phyloP scores from a whole-genome alignment of 2,888 invertebrate species.

The Caenorhabditis sp. region DNA sequence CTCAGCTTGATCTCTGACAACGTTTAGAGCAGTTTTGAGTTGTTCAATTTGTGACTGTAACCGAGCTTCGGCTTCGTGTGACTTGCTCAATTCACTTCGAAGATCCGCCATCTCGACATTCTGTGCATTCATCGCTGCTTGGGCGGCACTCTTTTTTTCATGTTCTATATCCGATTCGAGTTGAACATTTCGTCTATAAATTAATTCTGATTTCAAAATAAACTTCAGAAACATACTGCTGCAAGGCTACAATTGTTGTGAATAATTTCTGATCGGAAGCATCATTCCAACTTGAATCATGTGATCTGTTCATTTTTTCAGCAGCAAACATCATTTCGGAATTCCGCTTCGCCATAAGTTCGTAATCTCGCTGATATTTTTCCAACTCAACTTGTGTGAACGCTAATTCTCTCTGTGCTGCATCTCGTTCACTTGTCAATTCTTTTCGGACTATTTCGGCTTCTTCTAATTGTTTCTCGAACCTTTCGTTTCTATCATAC shows the following conservation, averaged over 20 bases:
- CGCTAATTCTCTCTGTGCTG: conserved; percentile 53
- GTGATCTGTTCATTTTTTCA: conserved; percentile 14
- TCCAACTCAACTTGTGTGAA: conserved; percentile 61
- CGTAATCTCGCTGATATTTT: conserved; percentile 52
- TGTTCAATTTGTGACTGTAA: conserved; percentile 39
- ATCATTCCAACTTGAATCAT: conserved; percentile 20
- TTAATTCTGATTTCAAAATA: not conserved
- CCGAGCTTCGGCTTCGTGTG: conserved; percentile 30
- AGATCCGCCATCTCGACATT: conserved; percentile 35
- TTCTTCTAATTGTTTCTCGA: conserved; percentile 32
- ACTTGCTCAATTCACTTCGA: conserved; percentile 29
- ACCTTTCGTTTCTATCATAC: conserved; percentile 28
- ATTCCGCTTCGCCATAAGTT: conserved; percentile 23
- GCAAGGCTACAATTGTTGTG: conserved; percentile 35
- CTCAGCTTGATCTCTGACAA: conserved; percentile 32
- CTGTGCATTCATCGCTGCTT: conserved; percentile 42
- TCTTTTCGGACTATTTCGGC: conserved; percentile 33
- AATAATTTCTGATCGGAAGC: conserved; percentile 32
- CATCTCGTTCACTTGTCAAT: conserved; percentile 34
- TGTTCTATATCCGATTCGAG: conserved; percentile 48
- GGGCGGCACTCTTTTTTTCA: conserved; percentile 37
- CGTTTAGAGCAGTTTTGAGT: conserved; percentile 33
- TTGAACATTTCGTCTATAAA: conserved; percentile 40
- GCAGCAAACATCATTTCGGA: conserved; percentile 28
- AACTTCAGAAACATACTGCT: conserved; percentile 11